Percentiles rank a stretch among this genome's conserved stretches.
Conservation (phyloP, 2,113 vertebrate species). For the Chloropsis cyanopogon region DNA sequence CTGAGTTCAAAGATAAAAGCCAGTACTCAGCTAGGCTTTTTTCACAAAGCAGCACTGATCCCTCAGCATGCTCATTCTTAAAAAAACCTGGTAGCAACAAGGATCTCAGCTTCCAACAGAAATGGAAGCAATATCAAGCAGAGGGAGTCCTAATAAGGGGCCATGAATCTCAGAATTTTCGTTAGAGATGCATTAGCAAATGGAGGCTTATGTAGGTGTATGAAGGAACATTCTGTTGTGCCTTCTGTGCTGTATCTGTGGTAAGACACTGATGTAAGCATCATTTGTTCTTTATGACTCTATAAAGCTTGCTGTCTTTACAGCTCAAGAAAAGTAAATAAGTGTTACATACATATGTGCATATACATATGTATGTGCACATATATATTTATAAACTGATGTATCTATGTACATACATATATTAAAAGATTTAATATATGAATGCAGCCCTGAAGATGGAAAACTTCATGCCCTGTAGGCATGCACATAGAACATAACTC, state of each 20-base stretch:
- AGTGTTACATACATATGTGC: background rate
- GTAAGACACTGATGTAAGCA: fast-evolving
- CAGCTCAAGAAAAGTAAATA: background rate
- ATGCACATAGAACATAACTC: background rate
- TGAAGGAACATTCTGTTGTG: background rate
- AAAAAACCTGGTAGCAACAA: background rate
- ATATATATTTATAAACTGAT: background rate
- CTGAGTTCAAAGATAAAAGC: background rate
- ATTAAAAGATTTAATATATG: background rate
- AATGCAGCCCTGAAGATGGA: background rate
- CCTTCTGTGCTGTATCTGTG: background rate
- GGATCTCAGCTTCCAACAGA: background rate
- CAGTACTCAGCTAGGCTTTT: background rate
- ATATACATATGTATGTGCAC: too few species aligned
- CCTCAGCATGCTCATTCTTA: background rate
- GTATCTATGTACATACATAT: too few species aligned
- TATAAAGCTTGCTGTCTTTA: background rate
- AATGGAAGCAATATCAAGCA: background rate
- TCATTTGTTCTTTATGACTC: background rate
- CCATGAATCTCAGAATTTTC: background rate
- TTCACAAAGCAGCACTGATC: background rate
- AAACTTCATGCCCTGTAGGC: background rate
- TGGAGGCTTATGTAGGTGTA: background rate
- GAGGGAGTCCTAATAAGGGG: background rate
- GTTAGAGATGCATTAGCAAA: background rate